Conservation (phyloP, 2,888 invertebrate species). For the Bibio marci region DNA sequence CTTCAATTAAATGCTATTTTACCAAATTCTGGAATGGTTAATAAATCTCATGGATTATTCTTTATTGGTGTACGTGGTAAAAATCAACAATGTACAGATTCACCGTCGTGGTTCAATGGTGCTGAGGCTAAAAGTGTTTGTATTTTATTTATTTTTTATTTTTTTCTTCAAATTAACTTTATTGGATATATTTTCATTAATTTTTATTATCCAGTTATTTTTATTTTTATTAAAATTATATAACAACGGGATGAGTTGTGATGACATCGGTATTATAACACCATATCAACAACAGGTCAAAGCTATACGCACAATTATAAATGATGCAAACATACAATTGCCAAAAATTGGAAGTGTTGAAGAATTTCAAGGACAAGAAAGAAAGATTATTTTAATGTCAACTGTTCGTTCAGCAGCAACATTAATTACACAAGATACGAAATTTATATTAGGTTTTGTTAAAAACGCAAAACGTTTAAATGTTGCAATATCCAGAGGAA, state of each 20-base stretch:
- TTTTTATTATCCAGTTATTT: slow-evolving; percentile 28
- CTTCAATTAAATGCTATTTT: slow-evolving; percentile 3
- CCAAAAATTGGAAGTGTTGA: slow-evolving; percentile 68
- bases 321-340: slow-evolving; percentile 9
- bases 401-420: slow-evolving; percentile 39
- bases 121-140: slow-evolving; percentile 39
- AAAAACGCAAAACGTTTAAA: slow-evolving; percentile 65
- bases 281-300: slow-evolving; percentile 82
- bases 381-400: slow-evolving; percentile 53
- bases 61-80: slow-evolving; percentile 55
- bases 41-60: slow-evolving; percentile 30
- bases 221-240: slow-evolving; percentile 43
- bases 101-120: slow-evolving; percentile 81
- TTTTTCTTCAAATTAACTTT: background rate
- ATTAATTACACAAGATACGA: slow-evolving; percentile 29
- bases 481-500: slow-evolving; percentile 74
- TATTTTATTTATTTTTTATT: no score
- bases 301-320: background rate
- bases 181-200: background rate
- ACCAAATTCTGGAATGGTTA: slow-evolving; percentile 13
- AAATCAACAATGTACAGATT: slow-evolving; percentile 53
- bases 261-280: slow-evolving; percentile 66
- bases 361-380: slow-evolving; percentile 75
- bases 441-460: slow-evolving; percentile 52
- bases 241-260: slow-evolving; percentile 37